Conservation (phyloP, 2,888 invertebrate species). For the Sminthurinus aureus region DNA sequence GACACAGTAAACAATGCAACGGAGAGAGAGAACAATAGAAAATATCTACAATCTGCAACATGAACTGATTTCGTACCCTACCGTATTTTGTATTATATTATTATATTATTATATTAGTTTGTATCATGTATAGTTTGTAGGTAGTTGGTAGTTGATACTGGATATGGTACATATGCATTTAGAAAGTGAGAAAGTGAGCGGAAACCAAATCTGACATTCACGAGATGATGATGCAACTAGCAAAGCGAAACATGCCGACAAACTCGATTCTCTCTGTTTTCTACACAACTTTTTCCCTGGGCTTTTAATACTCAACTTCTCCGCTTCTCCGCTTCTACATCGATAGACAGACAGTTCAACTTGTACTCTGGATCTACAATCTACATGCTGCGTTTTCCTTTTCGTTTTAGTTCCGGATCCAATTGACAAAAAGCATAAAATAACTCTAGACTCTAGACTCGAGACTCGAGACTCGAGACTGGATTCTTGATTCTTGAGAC, state of each 20-base stretch:
- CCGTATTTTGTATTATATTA: not conserved
- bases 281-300: slow-evolving; percentile 4
- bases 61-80: not conserved
- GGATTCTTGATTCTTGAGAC: too few species aligned
- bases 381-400: too few species aligned
- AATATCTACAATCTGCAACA: slow-evolving; percentile 3
- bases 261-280: too few species aligned
- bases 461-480: too few species aligned
- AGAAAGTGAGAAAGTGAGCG: slow-evolving; percentile 24
- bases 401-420: too few species aligned
- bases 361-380: too few species aligned
- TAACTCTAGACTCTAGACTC: too few species aligned
- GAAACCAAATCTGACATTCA: slow-evolving; percentile 41
- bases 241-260: slow-evolving; percentile 35
- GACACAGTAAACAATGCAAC: slow-evolving; percentile 55
- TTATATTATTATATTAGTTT: not conserved
- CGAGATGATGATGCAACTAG: slow-evolving; percentile 35
- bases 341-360: not conserved
- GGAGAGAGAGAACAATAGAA: slow-evolving; percentile 52
- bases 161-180: not conserved
- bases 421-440: too few species aligned
- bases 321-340: not conserved
- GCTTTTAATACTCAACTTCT: slow-evolving; percentile 3
- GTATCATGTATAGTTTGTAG: too few species aligned
- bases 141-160: too few species aligned